Conservation (phyloP, 2,888 invertebrate species). For the Aphrophora alni region DNA sequence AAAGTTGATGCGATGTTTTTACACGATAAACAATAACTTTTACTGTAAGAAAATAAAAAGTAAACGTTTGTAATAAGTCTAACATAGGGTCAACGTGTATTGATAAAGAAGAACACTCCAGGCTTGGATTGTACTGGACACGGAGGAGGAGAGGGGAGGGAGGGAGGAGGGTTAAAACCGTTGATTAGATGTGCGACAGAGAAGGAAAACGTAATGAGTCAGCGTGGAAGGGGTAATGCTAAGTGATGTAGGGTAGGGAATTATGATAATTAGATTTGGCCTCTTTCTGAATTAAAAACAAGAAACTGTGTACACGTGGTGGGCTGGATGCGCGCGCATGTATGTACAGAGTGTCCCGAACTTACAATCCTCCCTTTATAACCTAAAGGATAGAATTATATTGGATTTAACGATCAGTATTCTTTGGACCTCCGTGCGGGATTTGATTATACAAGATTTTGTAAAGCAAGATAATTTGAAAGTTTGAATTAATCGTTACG, state of each 20-base stretch:
- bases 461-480: too few species aligned
- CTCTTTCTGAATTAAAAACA: conserved; percentile 3
- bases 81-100: background rate
- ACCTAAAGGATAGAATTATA: too few species aligned
- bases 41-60: too few species aligned
- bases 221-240: conserved; percentile 33
- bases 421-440: too few species aligned
- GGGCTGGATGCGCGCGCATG: background rate
- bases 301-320: background rate
- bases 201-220: conserved; percentile 35
- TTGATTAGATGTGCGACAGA: conserved; percentile 40
- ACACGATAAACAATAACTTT: too few species aligned
- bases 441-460: too few species aligned
- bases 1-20: too few species aligned
- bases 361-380: too few species aligned
- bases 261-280: conserved; percentile 39
- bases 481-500: too few species aligned
- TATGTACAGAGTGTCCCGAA: too few species aligned
- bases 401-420: too few species aligned
- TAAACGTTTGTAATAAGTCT: too few species aligned
- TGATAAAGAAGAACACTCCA: background rate
- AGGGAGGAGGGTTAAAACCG: conserved; percentile 28
- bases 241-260: conserved; percentile 37
- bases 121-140: background rate
- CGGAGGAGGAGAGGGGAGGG: conserved; percentile 7